phyloP scores from a whole-genome alignment of 2,888 invertebrate species.

The Oscheius sp. region DNA sequence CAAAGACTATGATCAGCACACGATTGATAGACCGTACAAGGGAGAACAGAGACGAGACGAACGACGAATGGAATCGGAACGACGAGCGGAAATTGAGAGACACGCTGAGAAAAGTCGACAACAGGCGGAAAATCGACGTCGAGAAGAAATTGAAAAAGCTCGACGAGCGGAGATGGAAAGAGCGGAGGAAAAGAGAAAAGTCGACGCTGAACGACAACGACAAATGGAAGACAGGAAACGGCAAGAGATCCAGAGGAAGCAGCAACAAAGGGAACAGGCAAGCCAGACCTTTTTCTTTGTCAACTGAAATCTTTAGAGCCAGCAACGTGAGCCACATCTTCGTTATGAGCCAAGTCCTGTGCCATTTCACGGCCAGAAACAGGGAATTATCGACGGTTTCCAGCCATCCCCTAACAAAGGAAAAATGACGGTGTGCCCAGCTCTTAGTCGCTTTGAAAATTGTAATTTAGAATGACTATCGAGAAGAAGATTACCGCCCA shows the following conservation, averaged over 20 bases:
- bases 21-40: slow-evolving; percentile 18
- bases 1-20: slow-evolving; percentile 21
- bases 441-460: not conserved
- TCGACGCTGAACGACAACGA: slow-evolving; percentile 27
- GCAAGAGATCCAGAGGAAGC: slow-evolving; percentile 30
- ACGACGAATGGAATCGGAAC: slow-evolving; percentile 11
- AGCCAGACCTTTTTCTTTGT: not conserved
- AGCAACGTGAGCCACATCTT: slow-evolving; percentile 34
- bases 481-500: slow-evolving; percentile 24
- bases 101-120: slow-evolving; percentile 22
- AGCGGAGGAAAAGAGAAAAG: slow-evolving; percentile 24
- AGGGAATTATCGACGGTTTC: slow-evolving; percentile 37
- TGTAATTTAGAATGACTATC: slow-evolving; percentile 19
- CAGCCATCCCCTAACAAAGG: slow-evolving; percentile 21
- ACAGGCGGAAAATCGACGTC: slow-evolving; percentile 10
- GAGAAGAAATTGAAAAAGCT: slow-evolving; percentile 15
- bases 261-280: slow-evolving; percentile 1
- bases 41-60: slow-evolving; percentile 10
- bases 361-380: slow-evolving; percentile 35
- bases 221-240: slow-evolving; percentile 14
- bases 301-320: not conserved
- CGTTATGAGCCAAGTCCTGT: slow-evolving; percentile 33
- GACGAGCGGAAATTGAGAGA: slow-evolving; percentile 11
- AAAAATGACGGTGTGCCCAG: not conserved
- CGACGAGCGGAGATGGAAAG: slow-evolving; percentile 27